Percentiles rank a stretch among this genome's conserved stretches.
Evolutionary conservation across 2,888 invertebrate genomes (phyloP).

Genomic region (Apodemia hepburni): DNA sequence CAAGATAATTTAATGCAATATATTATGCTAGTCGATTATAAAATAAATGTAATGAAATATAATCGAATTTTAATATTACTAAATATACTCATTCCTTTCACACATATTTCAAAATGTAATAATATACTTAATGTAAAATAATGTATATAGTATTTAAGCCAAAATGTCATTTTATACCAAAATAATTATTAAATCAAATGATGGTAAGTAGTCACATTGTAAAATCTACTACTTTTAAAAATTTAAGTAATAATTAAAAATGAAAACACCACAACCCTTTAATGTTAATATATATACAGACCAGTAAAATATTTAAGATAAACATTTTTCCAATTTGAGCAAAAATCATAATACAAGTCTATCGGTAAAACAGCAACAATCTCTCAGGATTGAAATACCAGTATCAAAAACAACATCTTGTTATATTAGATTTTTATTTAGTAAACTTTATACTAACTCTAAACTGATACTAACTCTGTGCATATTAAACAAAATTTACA

Average conservation of each 20-base stretch:
- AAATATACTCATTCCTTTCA: conserved; percentile 2
- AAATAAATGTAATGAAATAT: neutral
- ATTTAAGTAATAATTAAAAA: neutral
- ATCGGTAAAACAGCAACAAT: no score
- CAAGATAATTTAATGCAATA: neutral
- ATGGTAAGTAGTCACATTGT: neutral
- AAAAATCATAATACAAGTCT: no score
- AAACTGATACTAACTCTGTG: no score
- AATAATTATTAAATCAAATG: conserved; percentile 29
- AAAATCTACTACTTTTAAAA: neutral
- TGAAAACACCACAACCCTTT: neutral
- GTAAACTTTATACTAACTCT: no score
- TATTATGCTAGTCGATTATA: neutral
- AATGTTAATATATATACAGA: neutral
- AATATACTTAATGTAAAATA: conserved; percentile 26
- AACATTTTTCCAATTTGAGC: no score
- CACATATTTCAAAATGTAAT: conserved; percentile 5
- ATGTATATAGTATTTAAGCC: conserved; percentile 40
- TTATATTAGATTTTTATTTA: no score
- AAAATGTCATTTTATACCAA: conserved; percentile 49
- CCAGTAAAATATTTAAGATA: neutral
- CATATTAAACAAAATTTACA: no score
- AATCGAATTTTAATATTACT: neutral
- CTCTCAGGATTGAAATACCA: no score
- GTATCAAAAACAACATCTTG: no score